Base-by-base conservation (phyloP, 2,113 vertebrate species). In the Mesembrinibis cayennensis region DNA sequence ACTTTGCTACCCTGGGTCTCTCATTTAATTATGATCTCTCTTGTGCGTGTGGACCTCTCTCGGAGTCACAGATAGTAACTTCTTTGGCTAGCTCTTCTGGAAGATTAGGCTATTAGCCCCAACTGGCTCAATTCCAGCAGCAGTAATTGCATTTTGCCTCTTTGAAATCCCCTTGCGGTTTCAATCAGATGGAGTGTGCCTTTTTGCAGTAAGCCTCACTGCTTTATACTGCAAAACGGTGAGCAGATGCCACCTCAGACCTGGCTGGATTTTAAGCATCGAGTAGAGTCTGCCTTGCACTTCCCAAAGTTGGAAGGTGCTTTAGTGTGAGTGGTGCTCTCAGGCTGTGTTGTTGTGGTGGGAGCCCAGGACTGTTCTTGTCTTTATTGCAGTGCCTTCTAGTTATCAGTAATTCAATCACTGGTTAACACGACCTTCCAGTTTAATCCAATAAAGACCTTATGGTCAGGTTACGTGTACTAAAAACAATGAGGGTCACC, bases 371-470 rank as follows among this genome's bases (percentile, higher is more conserved):
- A 82, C 70, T 78, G 45, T 38, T 76, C 89, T 89, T 90, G 71
- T 93, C 88, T 90, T 94, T 87, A 82, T 95, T 89, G 49, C 83
- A 72, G 11, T 69, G 72, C 50, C 61, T 91, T 94, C 78, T 84
- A 85, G 92, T 96, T 96, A 96, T 65, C 82, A 84, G 82, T 95
- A 95, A 96, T 96, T 96, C 73, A 95, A 95, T 97, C 96, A 66
- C 58, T 94, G 45, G 91, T 95, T 97, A 97, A 95, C 84, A 70
- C 85, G 80, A 97, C 96, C 92, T 91, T 82, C 80, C 71, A 74
- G 73, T 95, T 95, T 96, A 96, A 97, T 97, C 97, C 96, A 86
- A 93, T 97, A 82, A 95, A 93, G 90, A 91, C 94, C 94, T 92
- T 97, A 95, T 96, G 96, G 91, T 62, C 59, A 44, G n/a, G 93